These are phyloP conservation scores for Rugalucina vietnamica DNA, from an alignment of 2,888 invertebrate species.

Conservation along the genomic window DNA sequence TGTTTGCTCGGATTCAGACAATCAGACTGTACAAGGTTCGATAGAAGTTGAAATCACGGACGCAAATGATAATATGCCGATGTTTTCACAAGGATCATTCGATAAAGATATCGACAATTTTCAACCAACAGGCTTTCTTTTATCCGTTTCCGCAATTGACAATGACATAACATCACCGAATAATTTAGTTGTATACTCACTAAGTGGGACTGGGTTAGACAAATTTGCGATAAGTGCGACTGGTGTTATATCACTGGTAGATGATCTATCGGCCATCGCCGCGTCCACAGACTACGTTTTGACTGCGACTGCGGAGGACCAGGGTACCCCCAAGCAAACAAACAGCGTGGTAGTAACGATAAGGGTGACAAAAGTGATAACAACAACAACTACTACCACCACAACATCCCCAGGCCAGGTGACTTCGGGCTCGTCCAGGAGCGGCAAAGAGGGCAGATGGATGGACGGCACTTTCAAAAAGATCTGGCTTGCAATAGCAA, in stretches of 20 bases:
- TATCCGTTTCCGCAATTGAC: conserved; percentile 40
- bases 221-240: conserved; percentile 42
- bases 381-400: conserved; percentile 10
- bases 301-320: conserved; percentile 46
- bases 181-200: conserved; percentile 41
- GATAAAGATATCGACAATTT: background rate
- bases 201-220: conserved; percentile 32
- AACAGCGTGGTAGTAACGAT: conserved; percentile 26
- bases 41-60: conserved; percentile 45
- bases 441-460: conserved; percentile 25
- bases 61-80: conserved; percentile 41
- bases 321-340: conserved; percentile 28
- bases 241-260: conserved; percentile 34
- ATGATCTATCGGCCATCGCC: conserved; percentile 43
- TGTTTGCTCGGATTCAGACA: conserved; percentile 45
- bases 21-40: conserved; percentile 32
- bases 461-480: background rate
- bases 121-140: conserved; percentile 15
- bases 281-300: conserved; percentile 39
- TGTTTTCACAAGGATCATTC: conserved; percentile 11
- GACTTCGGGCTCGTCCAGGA: conserved; percentile 12
- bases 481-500: background rate
- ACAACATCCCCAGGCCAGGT: background rate
- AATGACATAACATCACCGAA: conserved; percentile 49
- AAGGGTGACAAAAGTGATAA: background rate